Base-by-base conservation (phyloP, 1,140 invertebrate genomes). In the Chionoecetes opilio region DNA sequence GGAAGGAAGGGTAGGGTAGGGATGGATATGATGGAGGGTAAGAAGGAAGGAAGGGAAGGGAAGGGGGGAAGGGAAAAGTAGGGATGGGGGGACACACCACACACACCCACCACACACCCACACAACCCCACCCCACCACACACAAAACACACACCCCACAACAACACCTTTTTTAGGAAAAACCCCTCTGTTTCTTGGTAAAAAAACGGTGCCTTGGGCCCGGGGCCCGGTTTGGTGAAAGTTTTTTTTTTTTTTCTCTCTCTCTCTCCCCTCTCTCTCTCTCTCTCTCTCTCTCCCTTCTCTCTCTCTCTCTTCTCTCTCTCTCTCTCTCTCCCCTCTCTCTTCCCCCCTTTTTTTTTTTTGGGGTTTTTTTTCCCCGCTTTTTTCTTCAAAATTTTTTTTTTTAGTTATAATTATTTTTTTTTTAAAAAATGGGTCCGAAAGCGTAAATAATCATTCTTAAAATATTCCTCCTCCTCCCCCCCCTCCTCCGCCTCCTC, bases 171-270 rank as follows among this genome's bases (percentile, higher is more conserved):
- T n/a, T n/a, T n/a, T n/a, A n/a, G n/a, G n/a, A n/a, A n/a, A n/a
- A n/a, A n/a, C n/a, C n/a, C 14, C 41, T 46, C n/a, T 75, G 26
- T 26, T 75, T n/a, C 63, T 75, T 75, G 26, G 63, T 75, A 75
- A 75, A 17, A 75, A 75, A 75, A 75, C 63, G 63, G 63, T 75
- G 21, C 63, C 63, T 75, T 75, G 63, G n/a, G n/a, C n/a, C n/a
- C n/a, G 63, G 26, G 63, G 21, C 63, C 14, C n/a, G n/a, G 63
- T 26, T 75, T 46, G 14, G 41, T 46, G 41, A 8, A 14, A 8
- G 5, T 46, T 46, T 46, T 46, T 46, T 46, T 14, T 46, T 46
- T 85, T 34, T 85, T 34, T 29, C 8, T 85, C 82, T 85, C n/a
- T 8, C 31, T 35, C n/a, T 29, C 8, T 8, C 5, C 11, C 5